Conservation (phyloP, 2,888 invertebrate genomes). For the Ceraclea dissimilis region DNA sequence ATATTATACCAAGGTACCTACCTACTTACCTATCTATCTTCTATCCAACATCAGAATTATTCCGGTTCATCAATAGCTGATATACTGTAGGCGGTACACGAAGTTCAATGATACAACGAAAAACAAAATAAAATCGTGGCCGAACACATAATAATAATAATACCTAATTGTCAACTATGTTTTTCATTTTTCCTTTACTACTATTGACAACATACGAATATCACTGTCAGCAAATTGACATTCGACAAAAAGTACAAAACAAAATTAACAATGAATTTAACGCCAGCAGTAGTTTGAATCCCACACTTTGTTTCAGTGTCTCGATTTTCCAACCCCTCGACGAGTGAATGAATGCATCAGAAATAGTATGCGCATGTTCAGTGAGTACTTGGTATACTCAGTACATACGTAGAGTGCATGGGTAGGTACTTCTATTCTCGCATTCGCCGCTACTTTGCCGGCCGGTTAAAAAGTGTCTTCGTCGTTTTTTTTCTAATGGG, state of each 20-base stretch:
- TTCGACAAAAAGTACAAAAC: neutral
- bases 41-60: too few relatives aligned
- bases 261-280: neutral
- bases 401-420: neutral
- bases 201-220: neutral
- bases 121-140: too few relatives aligned
- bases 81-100: too few relatives aligned
- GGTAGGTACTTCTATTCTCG: neutral
- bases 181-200: too few relatives aligned
- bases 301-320: neutral
- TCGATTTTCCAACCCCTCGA: neutral
- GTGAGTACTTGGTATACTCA: neutral
- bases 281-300: neutral
- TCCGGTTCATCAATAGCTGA: too few relatives aligned
- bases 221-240: neutral
- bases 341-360: neutral
- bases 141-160: too few relatives aligned
- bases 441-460: neutral
- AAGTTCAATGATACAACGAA: too few relatives aligned
- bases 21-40: too few relatives aligned
- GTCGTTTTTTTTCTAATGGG: too few relatives aligned
- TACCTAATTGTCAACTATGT: too few relatives aligned
- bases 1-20: too few relatives aligned
- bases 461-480: neutral
- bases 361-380: neutral